Percentiles rank a stretch among this genome's conserved stretches.
Evolutionary conservation across 2,113 vertebrate species (phyloP).

Genomic region (Myotis yumanensis): DNA sequence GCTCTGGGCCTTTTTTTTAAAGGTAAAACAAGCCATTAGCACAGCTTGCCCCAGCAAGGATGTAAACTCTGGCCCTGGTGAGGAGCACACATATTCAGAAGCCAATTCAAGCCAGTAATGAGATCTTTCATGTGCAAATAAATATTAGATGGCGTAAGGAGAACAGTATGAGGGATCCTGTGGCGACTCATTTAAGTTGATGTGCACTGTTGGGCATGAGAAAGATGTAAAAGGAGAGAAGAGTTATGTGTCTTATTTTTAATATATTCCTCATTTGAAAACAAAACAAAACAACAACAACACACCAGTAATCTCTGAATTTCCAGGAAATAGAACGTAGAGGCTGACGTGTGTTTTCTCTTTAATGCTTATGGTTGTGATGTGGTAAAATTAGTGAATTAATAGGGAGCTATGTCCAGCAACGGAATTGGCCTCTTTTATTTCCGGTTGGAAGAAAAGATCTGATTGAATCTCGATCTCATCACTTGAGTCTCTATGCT

Average conservation of each 20-base stretch:
- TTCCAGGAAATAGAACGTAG: constrained; percentile 5
- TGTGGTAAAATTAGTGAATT: constrained; percentile 42
- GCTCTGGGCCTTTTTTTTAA: not conserved
- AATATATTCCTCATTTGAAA: not conserved
- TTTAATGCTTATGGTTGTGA: constrained; percentile 47
- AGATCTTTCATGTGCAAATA: constrained; percentile 48
- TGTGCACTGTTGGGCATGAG: not conserved
- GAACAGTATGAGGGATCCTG: not conserved
- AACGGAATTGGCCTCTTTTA: constrained; percentile 47
- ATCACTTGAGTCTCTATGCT: not conserved
- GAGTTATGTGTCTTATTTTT: not conserved
- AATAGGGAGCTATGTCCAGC: constrained; percentile 3
- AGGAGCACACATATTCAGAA: constrained; percentile 23
- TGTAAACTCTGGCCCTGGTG: not conserved
- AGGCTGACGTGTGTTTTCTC: constrained; percentile 41
- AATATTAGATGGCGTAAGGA: constrained; percentile 22
- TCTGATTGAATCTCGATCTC: not conserved
- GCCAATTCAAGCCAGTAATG: not conserved
- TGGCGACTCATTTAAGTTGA: not conserved
- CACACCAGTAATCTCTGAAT: not conserved
- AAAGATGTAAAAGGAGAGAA: not conserved
- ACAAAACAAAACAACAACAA: not conserved
- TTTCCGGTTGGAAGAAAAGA: constrained; percentile 46
- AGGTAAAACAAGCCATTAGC: not conserved
- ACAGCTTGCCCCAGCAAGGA: not conserved